phyloP scores from a whole-genome alignment of 2,888 invertebrate species.

The Plagodis dolabraria region DNA sequence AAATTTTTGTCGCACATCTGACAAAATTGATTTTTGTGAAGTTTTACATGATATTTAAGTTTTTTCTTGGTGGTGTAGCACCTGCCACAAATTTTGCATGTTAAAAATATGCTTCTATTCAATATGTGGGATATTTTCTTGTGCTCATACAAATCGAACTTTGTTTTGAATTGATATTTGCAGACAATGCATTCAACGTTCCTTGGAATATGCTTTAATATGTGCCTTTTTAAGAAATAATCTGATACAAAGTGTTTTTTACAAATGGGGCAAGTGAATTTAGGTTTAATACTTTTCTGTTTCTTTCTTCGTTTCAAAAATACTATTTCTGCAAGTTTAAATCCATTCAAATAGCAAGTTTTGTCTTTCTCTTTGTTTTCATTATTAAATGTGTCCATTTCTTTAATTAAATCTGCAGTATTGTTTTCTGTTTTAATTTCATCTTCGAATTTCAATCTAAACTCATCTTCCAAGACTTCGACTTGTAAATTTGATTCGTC shows the following conservation, averaged over 20 bases:
- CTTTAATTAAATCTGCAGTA: too few relatives aligned
- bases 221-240: conserved; percentile 67
- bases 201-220: conserved; percentile 58
- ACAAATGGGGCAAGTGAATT: conserved; percentile 67
- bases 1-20: conserved; percentile 64
- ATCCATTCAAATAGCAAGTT: conserved; percentile 52
- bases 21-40: conserved; percentile 58
- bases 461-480: conserved; percentile 77
- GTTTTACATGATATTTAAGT: conserved; percentile 52
- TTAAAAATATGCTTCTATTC: conserved; percentile 43
- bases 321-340: conserved; percentile 39
- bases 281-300: conserved; percentile 41
- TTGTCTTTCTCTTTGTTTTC: conserved; percentile 25
- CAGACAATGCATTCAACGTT: conserved; percentile 59
- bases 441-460: conserved; percentile 61
- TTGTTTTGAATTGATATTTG: conserved; percentile 53
- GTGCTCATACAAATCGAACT: conserved; percentile 70
- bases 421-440: conserved; percentile 41
- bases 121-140: conserved; percentile 61
- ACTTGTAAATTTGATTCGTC: conserved; percentile 57
- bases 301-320: conserved; percentile 69
- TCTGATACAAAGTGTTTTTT: conserved; percentile 70
- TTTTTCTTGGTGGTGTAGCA: conserved; percentile 49
- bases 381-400: conserved; percentile 37
- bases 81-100: conserved; percentile 63